These are phyloP conservation scores for Pangasius sanitwongsei DNA, from an alignment of 2,797 vertebrate genomes.

Conservation along the genomic window DNA sequence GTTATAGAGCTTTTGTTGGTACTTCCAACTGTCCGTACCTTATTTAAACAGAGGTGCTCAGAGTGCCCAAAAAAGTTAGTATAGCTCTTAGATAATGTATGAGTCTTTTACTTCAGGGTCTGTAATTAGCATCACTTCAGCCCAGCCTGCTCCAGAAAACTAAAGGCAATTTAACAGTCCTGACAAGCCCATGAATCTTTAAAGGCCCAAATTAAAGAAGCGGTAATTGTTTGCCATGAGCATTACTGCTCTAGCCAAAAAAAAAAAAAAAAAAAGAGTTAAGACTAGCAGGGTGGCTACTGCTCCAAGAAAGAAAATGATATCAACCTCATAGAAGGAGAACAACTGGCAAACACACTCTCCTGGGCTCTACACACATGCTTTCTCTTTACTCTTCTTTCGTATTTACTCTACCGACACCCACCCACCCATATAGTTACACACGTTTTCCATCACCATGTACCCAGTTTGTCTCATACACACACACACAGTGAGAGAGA, in stretches of 20 bases:
- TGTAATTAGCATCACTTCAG: conserved; percentile 60
- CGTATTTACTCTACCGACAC: conserved; percentile 45
- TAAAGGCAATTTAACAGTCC: conserved; percentile 67
- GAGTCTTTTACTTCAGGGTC: conserved; percentile 43
- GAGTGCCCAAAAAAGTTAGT: conserved; percentile 36
- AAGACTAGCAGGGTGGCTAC: conserved; percentile 58
- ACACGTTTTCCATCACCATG: conserved; percentile 29
- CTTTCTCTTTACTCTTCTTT: conserved; percentile 9
- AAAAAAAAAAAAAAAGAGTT: conserved; percentile 19
- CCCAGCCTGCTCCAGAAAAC: conserved; percentile 61
- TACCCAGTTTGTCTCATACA: conserved; percentile 24
- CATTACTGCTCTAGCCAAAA: conserved; percentile 64
- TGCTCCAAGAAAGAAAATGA: conserved; percentile 53
- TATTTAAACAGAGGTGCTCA: conserved; percentile 39
- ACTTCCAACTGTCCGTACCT: conserved; percentile 8
- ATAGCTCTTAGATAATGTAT: conserved; percentile 35
- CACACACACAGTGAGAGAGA: background rate
- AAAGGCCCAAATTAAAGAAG: conserved; percentile 74
- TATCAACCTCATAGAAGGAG: conserved; percentile 60
- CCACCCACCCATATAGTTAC: conserved; percentile 26
- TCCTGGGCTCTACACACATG: conserved; percentile 65
- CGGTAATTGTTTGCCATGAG: conserved; percentile 73
- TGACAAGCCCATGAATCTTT: conserved; percentile 71
- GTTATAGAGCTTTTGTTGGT: background rate
- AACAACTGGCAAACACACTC: conserved; percentile 65